These are phyloP conservation scores for Nyctibius grandis DNA, from an alignment of 2,797 vertebrate genomes.

Conservation along the genomic window DNA sequence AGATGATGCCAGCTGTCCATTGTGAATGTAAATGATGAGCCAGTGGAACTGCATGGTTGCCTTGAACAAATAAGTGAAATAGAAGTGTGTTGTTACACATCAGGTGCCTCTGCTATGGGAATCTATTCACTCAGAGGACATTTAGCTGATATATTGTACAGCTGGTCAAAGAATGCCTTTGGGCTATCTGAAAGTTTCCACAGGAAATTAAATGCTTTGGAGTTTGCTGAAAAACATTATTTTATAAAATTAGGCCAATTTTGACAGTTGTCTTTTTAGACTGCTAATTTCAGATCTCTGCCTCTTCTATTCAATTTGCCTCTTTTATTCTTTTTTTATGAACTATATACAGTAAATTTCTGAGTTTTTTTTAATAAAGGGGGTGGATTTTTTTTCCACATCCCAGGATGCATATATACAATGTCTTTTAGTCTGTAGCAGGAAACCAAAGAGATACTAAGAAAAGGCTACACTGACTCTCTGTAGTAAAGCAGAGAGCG, in stretches of 20 bases:
- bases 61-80: conserved; percentile 11
- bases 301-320: not conserved
- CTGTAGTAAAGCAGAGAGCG: not conserved
- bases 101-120: conserved; percentile 64
- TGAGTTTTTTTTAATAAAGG: not conserved
- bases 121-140: conserved; percentile 51
- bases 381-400: too few relatives aligned
- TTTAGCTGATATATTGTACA: conserved; percentile 53
- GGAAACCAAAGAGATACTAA: not conserved
- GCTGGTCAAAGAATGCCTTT: conserved; percentile 68
- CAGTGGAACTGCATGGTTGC: conserved; percentile 1
- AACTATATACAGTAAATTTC: not conserved
- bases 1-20: conserved; percentile 65
- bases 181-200: conserved; percentile 61
- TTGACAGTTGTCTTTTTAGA: conserved; percentile 9
- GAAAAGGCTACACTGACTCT: not conserved
- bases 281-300: conserved; percentile 4
- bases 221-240: conserved; percentile 45
- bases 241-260: conserved; percentile 34
- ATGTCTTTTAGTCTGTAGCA: not conserved
- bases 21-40: conserved; percentile 66
- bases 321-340: not conserved
- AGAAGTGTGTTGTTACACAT: conserved; percentile 12
- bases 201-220: conserved; percentile 48
- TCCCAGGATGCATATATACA: not conserved